Base-by-base conservation (phyloP, 1,140 invertebrate species). In the Xylocopa sonorina region DNA sequence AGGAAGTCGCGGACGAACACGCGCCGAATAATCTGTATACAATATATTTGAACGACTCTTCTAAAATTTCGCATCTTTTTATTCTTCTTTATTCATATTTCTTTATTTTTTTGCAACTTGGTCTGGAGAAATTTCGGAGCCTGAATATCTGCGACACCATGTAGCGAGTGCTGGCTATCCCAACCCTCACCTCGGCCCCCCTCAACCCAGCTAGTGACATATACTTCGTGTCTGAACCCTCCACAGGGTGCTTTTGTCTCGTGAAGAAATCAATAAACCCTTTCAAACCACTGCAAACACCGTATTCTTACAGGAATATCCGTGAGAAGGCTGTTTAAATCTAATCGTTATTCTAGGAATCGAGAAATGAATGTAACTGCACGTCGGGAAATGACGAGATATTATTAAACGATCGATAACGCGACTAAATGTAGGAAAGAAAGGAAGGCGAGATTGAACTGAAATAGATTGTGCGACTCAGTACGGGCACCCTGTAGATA, bases 111-210 rank as follows among this genome's bases (percentile, higher is more conserved):
- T 66, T 57, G 43, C 24, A 43, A 68, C 50, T 82, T 82, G 81
- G 74, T 85, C 81, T 85, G 75, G 72, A 78, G 72, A 75, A 85
- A 82, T 76, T 76, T 81, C 87, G 85, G 82, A 89, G 85, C 81
- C 85, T 78, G 84, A 90, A 88, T 88, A 84, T 86, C 72, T 83
- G 24, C 83, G 81, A 89, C 88, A 90, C 88, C 88, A 88, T 89
- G 83, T 90, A 90, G 89, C 87, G 86, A 91, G 90, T 85, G 88
- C 88, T 91, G 90, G 90, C 90, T 91, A 91, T 78, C 79, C 90
- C 90, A 91, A 90, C 89, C 68, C 89, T 91, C 89, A 90, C 85
- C 78, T 90, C 90, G 90, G 89, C 90, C 90, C 90, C 90, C 90
- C 90, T 91, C 89, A 91, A 91, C 89, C 87, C 90, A 91, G 90